phyloP scores from a whole-genome alignment of 2,797 vertebrate species.

The Acanthurus tractus region DNA sequence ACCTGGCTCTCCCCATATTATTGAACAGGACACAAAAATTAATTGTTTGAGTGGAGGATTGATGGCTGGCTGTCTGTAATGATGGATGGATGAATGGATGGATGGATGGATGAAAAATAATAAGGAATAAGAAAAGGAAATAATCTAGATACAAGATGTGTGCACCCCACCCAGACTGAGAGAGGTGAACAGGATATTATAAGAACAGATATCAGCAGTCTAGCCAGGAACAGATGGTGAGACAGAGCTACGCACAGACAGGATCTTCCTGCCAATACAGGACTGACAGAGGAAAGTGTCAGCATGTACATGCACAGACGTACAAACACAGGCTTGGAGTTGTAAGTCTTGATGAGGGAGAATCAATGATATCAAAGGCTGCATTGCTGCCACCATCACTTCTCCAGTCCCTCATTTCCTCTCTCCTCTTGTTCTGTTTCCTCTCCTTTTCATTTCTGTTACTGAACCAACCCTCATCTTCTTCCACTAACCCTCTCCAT shows the following conservation, averaged over 20 bases:
- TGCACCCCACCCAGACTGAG: constrained; percentile 57
- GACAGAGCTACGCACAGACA: constrained; percentile 76
- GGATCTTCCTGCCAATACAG: constrained; percentile 76
- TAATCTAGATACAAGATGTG: constrained; percentile 59
- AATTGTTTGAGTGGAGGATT: constrained; percentile 49
- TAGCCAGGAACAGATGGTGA: constrained; percentile 85
- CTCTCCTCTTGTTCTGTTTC: constrained; percentile 42
- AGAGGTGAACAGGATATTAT: constrained; percentile 77
- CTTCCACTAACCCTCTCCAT: constrained; percentile 22
- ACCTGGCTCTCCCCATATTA: constrained; percentile 49
- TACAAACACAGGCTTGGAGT: constrained; percentile 51
- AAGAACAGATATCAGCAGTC: constrained; percentile 79
- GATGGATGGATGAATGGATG: constrained; percentile 23
- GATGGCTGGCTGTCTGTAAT: constrained; percentile 20
- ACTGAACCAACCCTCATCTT: constrained; percentile 26
- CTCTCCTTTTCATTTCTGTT: constrained; percentile 42
- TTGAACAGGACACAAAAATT: constrained; percentile 50
- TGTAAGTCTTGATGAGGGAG: constrained; percentile 64
- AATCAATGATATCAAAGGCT: constrained; percentile 52
- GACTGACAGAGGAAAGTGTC: constrained; percentile 60
- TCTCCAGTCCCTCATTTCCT: constrained; percentile 51
- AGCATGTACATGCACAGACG: constrained; percentile 53
- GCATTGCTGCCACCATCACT: constrained; percentile 47
- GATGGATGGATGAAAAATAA: constrained; percentile 35
- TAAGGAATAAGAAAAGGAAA: constrained; percentile 46